Evolutionary conservation across 2,888 invertebrate species (phyloP).

Genomic region (Yponomeuta sedellus): DNA sequence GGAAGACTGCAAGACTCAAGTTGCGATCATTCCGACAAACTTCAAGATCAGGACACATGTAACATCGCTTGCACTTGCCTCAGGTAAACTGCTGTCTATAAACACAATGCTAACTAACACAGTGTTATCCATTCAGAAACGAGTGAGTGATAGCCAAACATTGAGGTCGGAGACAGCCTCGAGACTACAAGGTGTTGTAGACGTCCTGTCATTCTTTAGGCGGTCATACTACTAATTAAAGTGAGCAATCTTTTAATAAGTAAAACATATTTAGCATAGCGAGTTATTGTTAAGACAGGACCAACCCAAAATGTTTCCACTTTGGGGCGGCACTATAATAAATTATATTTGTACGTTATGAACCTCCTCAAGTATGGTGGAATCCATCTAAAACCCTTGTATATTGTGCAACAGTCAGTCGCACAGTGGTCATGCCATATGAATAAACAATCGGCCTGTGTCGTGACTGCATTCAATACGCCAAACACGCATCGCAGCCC

Average conservation of each 20-base stretch:
- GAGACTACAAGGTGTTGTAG: not conserved
- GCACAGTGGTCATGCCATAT: not conserved
- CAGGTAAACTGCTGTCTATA: not conserved
- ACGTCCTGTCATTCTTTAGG: no score
- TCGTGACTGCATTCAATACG: not conserved
- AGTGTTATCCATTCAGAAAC: constrained; percentile 42
- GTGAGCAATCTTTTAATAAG: no score
- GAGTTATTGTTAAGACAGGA: no score
- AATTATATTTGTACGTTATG: no score
- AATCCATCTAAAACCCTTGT: not conserved
- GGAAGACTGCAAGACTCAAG: constrained; percentile 57
- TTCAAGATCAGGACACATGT: constrained; percentile 30
- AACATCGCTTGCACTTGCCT: not conserved
- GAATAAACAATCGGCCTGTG: not conserved
- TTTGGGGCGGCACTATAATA: no score
- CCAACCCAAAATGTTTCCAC: no score
- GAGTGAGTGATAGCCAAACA: constrained; percentile 43
- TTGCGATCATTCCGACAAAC: constrained; percentile 62
- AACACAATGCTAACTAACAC: constrained; percentile 42
- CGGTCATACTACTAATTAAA: no score
- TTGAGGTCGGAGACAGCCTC: constrained; percentile 56
- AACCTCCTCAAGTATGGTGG: not conserved
- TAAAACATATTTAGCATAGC: no score
- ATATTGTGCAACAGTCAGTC: not conserved
- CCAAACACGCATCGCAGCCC: constrained; percentile 10